Percentiles rank a stretch among this genome's conserved stretches.
These are phyloP conservation scores for Dendrocopos noguchii DNA, from an alignment of 2,113 vertebrate species.

Conservation along the genomic window DNA sequence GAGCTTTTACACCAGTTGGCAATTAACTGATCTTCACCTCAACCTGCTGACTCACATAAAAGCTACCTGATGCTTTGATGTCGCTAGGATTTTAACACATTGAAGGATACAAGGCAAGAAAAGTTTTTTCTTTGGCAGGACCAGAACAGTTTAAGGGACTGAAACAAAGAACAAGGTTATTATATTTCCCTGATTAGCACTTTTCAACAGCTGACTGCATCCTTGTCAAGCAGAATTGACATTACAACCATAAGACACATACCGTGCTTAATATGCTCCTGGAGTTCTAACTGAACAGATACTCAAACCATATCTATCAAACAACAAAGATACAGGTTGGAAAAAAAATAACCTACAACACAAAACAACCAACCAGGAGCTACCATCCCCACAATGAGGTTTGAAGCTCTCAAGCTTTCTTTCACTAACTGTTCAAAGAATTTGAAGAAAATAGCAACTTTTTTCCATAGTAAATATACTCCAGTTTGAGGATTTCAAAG, in stretches of 20 bases:
- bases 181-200: neutral
- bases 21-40: neutral
- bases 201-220: neutral
- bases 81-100: neutral
- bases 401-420: neutral
- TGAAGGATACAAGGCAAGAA: neutral
- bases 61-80: neutral
- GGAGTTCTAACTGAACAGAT: neutral
- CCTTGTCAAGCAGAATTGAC: neutral
- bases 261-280: neutral
- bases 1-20: neutral
- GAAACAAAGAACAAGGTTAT: neutral
- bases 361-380: neutral
- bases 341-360: neutral
- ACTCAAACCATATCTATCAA: neutral
- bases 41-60: neutral
- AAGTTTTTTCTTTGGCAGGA: constrained; percentile 5
- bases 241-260: neutral
- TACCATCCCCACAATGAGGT: neutral
- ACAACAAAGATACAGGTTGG: neutral
- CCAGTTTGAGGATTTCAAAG: neutral
- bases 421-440: neutral
- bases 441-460: neutral
- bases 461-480: neutral
- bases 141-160: neutral